phyloP scores from a whole-genome alignment of 2,888 invertebrate genomes.

The Onthophagus sagittarius region DNA sequence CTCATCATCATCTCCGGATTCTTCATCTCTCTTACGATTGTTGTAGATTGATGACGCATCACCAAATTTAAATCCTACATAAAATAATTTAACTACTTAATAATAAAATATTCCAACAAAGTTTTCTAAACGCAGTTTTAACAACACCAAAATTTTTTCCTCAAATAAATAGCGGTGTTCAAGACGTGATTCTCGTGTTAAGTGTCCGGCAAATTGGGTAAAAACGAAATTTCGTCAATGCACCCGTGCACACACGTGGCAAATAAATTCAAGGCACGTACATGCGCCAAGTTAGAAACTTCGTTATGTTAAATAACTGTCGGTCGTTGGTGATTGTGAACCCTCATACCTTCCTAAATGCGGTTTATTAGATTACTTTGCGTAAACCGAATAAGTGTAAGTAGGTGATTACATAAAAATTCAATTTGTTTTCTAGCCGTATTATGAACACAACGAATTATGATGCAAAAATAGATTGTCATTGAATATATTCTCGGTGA shows the following conservation, averaged over 20 bases:
- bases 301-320: background rate
- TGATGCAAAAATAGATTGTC: too few species aligned
- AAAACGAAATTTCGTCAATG: background rate
- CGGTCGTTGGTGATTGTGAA: background rate
- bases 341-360: background rate
- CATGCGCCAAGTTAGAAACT: background rate
- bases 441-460: too few species aligned
- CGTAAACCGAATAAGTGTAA: too few species aligned
- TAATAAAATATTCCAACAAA: background rate
- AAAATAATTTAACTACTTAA: background rate
- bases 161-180: background rate
- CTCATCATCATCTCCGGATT: constrained; percentile 5
- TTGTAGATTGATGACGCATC: background rate
- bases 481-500: too few species aligned
- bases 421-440: too few species aligned
- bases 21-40: background rate
- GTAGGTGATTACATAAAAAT: too few species aligned
- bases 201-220: background rate
- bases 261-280: background rate
- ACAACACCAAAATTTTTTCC: background rate
- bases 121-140: background rate
- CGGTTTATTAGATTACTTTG: background rate
- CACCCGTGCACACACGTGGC: background rate
- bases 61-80: background rate
- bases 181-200: background rate